Percentiles rank a stretch among this genome's conserved stretches.
Conservation (phyloP, 2,113 vertebrate species). For the Machaerirhynchus nigripectus region DNA sequence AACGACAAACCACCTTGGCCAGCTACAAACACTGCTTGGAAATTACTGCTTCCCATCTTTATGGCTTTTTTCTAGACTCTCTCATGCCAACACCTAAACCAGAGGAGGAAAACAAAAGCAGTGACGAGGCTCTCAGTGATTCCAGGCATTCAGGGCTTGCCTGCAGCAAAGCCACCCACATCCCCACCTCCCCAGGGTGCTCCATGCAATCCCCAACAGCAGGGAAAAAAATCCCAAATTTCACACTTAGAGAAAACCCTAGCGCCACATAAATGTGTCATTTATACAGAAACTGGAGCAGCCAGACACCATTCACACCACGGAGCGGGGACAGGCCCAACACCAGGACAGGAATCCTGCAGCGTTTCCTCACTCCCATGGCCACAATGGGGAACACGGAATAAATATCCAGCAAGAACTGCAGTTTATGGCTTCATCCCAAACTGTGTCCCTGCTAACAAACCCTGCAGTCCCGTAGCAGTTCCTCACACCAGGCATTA, state of each 20-base stretch:
- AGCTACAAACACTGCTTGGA: background rate
- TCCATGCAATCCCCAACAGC: slow-evolving; percentile 30
- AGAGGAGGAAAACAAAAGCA: background rate
- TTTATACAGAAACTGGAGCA: slow-evolving; percentile 45
- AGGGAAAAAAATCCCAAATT: background rate
- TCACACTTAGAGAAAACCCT: background rate
- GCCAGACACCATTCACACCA: background rate
- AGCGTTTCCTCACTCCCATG: background rate
- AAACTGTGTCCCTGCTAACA: background rate
- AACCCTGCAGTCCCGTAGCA: background rate
- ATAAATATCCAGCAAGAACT: background rate
- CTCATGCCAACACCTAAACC: background rate
- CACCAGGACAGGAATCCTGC: background rate
- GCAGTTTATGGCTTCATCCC: background rate
- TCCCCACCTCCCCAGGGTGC: background rate
- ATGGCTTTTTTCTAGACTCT: background rate
- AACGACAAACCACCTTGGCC: background rate
- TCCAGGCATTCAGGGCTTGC: background rate
- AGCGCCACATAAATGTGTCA: slow-evolving; percentile 17
- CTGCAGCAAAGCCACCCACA: slow-evolving; percentile 1
- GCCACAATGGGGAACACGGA: accelerated
- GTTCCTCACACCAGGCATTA: background rate
- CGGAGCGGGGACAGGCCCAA: background rate
- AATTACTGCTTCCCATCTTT: background rate
- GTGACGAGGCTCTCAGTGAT: background rate